Conservation (phyloP, 2,888 invertebrate genomes). For the Elegia similella region DNA sequence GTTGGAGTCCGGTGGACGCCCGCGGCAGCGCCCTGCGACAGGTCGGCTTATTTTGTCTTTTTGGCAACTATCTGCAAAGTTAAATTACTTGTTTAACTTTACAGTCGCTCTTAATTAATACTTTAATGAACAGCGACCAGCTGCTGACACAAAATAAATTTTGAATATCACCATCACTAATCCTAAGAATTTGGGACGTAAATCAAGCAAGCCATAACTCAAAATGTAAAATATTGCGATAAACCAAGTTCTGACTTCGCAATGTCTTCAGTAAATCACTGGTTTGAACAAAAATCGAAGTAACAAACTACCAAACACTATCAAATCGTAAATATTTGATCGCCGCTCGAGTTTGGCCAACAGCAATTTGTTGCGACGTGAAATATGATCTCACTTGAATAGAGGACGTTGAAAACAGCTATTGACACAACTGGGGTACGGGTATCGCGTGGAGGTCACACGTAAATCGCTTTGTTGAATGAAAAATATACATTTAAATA, state of each 20-base stretch:
- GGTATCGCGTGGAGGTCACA: neutral
- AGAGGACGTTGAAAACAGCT: neutral
- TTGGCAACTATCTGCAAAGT: neutral
- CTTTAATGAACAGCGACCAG: neutral
- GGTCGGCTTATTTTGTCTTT: neutral
- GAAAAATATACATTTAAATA: too few relatives aligned
- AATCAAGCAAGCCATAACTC: neutral
- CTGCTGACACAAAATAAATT: neutral
- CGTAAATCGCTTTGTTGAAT: neutral
- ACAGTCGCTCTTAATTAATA: neutral
- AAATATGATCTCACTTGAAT: conserved; percentile 5
- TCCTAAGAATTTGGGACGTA: neutral
- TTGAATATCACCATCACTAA: neutral
- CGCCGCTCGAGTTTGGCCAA: neutral
- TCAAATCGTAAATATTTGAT: neutral
- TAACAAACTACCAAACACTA: neutral
- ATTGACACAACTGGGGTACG: neutral
- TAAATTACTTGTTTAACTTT: conserved; percentile 1
- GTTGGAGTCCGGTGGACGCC: neutral
- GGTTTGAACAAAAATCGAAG: neutral
- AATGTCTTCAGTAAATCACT: neutral
- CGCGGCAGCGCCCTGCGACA: neutral
- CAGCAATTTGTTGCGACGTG: conserved; percentile 2
- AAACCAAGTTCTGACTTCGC: neutral
- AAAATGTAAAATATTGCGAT: neutral